A percentile compares a stretch with the other conserved stretches of the same genome.
phyloP scores from a whole-genome alignment of 2,888 invertebrate species.

The Pristionchus fissidentatus region DNA sequence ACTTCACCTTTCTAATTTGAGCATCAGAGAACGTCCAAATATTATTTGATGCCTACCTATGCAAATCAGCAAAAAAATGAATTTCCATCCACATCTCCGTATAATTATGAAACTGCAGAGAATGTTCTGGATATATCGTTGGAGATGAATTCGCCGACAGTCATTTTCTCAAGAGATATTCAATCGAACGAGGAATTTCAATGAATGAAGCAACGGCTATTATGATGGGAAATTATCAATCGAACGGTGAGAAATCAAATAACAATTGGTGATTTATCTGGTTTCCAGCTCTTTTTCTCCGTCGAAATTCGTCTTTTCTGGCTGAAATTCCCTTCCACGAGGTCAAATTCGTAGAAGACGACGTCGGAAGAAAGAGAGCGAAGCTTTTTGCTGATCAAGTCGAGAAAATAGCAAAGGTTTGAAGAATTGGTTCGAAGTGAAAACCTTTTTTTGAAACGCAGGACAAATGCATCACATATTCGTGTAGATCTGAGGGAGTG shows the following conservation, averaged over 20 bases:
- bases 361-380: slow-evolving; percentile 53
- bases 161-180: slow-evolving; percentile 52
- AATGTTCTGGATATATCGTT: slow-evolving; percentile 49
- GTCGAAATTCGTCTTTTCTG: slow-evolving; percentile 56
- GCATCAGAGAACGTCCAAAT: no score
- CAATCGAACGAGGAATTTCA: slow-evolving; percentile 49
- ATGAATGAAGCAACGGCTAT: slow-evolving; percentile 46
- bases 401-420: slow-evolving; percentile 48
- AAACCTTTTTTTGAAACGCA: not conserved
- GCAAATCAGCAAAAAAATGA: no score
- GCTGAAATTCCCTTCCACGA: slow-evolving; percentile 60
- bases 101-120: not conserved
- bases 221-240: slow-evolving; percentile 49
- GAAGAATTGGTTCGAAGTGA: not conserved
- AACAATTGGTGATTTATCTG: not conserved
- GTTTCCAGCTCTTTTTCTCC: slow-evolving; percentile 57
- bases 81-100: no score
- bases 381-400: slow-evolving; percentile 55
- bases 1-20: no score
- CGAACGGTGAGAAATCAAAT: slow-evolving; percentile 49
- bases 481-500: slow-evolving; percentile 57
- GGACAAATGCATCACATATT: slow-evolving; percentile 52
- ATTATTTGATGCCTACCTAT: no score
- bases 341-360: slow-evolving; percentile 58
- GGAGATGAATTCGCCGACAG: slow-evolving; percentile 57